Evolutionary conservation across 1,140 invertebrate species (phyloP), one percentile per base, ranked within the genome.

Genomic region (Littorina saxatilis): DNA sequence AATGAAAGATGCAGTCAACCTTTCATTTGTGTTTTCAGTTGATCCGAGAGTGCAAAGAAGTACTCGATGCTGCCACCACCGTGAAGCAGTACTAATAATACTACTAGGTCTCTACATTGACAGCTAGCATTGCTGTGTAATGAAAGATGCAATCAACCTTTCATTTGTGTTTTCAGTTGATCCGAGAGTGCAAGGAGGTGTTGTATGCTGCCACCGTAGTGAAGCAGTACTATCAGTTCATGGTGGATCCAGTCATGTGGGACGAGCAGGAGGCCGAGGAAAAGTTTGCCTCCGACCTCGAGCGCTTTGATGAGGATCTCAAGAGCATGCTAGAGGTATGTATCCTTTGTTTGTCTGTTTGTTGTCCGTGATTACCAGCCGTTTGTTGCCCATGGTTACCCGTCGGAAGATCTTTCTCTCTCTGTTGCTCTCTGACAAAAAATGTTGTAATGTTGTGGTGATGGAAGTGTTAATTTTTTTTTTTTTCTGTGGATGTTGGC

Each of bases 11-110:
- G n/a, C n/a, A n/a, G n/a, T n/a, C n/a, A n/a, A n/a, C n/a, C n/a
- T 63, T 63, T 7, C 29, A 32, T 32, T 5, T 32, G 83, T 47
- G 68, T 70, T 86, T 87, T 15, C 93, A 96, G 94, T 92, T 98
- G 63, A 97, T 98, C 92, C 94, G 95, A 86, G 97, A 98, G 92
- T 94, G 97, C 83, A 96, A 96, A 82, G 97, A 98, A 88, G 96
- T 96, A 11, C 90, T 98, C 50, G 95, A 94, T 85, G 95, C 97
- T 73, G 96, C 96, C 20, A 95, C 96, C 35, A 93, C 95, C 29
- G 95, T 96, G 91, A 94, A 96, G 20, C 94, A 96, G 83, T 95
- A 95, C 82, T 97, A 94, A n/a, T n/a, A n/a, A n/a, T n/a, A n/a
- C n/a, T n/a, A n/a, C n/a, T n/a, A n/a, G n/a, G n/a, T n/a, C n/a